Evolutionary conservation across 1,140 invertebrate species (phyloP).

Genomic region (Zaprionus kolodkinae): DNA sequence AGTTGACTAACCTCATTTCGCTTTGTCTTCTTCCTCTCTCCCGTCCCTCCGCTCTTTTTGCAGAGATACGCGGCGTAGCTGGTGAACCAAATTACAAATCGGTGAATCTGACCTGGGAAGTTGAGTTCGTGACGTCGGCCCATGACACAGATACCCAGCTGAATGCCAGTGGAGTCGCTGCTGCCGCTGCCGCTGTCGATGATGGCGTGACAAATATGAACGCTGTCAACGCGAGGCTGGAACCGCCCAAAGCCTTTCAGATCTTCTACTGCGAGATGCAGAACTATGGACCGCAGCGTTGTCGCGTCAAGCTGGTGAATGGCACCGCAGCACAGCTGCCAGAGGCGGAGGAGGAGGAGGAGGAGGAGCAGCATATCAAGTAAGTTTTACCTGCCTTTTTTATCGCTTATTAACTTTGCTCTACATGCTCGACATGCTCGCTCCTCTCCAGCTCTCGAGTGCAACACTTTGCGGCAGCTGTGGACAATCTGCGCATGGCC

Average conservation of each 20-base stretch:
- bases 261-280: slow-evolving; percentile 91
- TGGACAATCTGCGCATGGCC: slow-evolving; percentile 89
- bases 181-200: slow-evolving; percentile 20
- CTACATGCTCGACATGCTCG: background rate
- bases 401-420: slow-evolving; percentile 6
- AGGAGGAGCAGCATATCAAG: slow-evolving; percentile 6
- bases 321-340: slow-evolving; percentile 54
- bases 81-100: slow-evolving; percentile 90
- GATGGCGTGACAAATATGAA: slow-evolving; percentile 76
- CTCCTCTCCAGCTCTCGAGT: slow-evolving; percentile 46
- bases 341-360: slow-evolving; percentile 6
- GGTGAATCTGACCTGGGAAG: slow-evolving; percentile 89
- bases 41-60: slow-evolving; percentile 31
- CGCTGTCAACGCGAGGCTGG: slow-evolving; percentile 46
- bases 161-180: slow-evolving; percentile 35
- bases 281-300: slow-evolving; percentile 90
- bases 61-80: slow-evolving; percentile 88
- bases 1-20: slow-evolving; percentile 48
- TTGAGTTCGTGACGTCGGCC: slow-evolving; percentile 75
- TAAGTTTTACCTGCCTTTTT: slow-evolving; percentile 16
- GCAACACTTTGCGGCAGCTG: slow-evolving; percentile 85
- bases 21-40: slow-evolving; percentile 1
- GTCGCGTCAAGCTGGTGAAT: slow-evolving; percentile 87
- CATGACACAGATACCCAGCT: slow-evolving; percentile 70
- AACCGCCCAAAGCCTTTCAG: slow-evolving; percentile 85